Conservation (phyloP, 2,113 vertebrate species). For the Sus scrofa region T2T-Sscrofa CM000819.6:134096501-134097000, state of each 20-base stretch:
- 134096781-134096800: neutral
- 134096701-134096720: neutral
- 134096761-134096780: neutral
- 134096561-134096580: neutral
- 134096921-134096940: neutral
- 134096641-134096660: neutral
- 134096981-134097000: neutral
- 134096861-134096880: neutral
- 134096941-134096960: no score
- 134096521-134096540: neutral
- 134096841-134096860: neutral
- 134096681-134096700: neutral
- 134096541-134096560: neutral
- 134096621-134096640: neutral
- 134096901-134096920: rapidly evolving
- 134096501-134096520: neutral
- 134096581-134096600: neutral
- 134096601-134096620: neutral
- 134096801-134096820: neutral
- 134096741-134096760: neutral
- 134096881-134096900: neutral
- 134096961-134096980: neutral
- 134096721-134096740: neutral
- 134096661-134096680: neutral
- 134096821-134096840: neutral